Conservation (phyloP, 1,140 invertebrate species). For the Alviniconcha marisindica region DNA sequence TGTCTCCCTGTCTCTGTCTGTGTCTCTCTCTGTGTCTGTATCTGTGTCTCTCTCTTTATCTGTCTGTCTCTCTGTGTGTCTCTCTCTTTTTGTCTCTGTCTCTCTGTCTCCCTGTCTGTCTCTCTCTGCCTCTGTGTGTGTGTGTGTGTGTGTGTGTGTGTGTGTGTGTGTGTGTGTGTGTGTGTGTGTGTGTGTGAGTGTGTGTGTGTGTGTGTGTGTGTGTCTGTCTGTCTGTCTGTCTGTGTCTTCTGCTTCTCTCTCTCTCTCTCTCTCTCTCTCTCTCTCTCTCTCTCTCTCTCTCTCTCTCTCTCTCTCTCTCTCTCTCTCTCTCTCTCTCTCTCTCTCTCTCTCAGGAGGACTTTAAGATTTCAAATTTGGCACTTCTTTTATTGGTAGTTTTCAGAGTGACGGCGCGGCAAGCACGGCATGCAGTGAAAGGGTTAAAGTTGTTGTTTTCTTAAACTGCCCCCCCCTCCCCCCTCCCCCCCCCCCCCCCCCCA, state of each 20-base stretch:
- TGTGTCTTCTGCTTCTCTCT: constrained; percentile 6
- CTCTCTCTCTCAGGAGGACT: background rate
- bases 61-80: constrained; percentile 9
- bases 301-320: constrained; percentile 28
- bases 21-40: too few species aligned
- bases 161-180: too few species aligned
- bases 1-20: too few species aligned
- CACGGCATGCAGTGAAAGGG: background rate
- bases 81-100: background rate
- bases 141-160: too few species aligned
- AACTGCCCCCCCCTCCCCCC: background rate
- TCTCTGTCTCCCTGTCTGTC: too few species aligned
- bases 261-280: background rate
- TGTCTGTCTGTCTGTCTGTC: constrained; percentile 13
- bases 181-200: too few species aligned
- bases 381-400: background rate
- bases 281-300: constrained; percentile 27
- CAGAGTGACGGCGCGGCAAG: too few species aligned
- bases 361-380: background rate
- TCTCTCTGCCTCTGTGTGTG: too few species aligned
- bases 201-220: too few species aligned
- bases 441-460: background rate
- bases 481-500: background rate
- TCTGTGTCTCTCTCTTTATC: background rate
- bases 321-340: constrained; percentile 20